Percentiles rank a stretch among this genome's conserved stretches.
phyloP scores from a whole-genome alignment of 1,140 invertebrate species.

The Anastrepha ludens region DNA sequence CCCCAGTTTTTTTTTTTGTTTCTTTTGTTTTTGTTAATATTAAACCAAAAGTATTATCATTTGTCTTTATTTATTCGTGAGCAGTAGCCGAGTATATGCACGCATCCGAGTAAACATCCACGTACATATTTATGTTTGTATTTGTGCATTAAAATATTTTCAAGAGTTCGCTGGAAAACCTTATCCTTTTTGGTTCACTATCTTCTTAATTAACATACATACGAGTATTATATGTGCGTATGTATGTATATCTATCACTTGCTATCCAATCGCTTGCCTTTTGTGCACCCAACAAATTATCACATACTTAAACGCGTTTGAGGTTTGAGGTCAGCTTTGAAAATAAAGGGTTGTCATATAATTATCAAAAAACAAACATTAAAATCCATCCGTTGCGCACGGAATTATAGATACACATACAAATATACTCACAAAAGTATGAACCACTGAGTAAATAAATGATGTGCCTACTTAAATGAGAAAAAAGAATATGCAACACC shows the following conservation, averaged over 20 bases:
- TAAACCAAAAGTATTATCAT: too few species aligned
- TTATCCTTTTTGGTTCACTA: neutral
- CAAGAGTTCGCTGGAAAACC: neutral
- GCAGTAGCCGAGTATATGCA: too few species aligned
- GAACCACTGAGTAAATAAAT: neutral
- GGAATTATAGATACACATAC: neutral
- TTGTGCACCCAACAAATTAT: neutral
- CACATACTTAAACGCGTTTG: constrained; percentile 33
- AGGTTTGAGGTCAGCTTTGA: constrained; percentile 31
- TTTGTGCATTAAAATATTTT: too few species aligned
- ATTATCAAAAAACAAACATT: constrained; percentile 28
- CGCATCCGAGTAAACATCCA: too few species aligned
- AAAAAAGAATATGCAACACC: neutral
- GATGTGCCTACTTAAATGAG: neutral
- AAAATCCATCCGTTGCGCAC: neutral
- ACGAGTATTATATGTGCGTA: neutral
- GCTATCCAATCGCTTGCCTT: neutral
- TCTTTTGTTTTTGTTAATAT: too few species aligned
- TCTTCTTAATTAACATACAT: neutral
- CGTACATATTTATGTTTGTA: too few species aligned
- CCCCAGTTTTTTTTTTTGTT: too few species aligned
- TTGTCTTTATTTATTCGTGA: too few species aligned
- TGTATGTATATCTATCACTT: neutral
- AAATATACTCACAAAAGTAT: neutral
- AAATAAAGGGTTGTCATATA: constrained; percentile 3